Evolutionary conservation across 2,113 vertebrate species (phyloP), one percentile per base, ranked within the genome.

Genomic region (Cyanistes caeruleus): DNA sequence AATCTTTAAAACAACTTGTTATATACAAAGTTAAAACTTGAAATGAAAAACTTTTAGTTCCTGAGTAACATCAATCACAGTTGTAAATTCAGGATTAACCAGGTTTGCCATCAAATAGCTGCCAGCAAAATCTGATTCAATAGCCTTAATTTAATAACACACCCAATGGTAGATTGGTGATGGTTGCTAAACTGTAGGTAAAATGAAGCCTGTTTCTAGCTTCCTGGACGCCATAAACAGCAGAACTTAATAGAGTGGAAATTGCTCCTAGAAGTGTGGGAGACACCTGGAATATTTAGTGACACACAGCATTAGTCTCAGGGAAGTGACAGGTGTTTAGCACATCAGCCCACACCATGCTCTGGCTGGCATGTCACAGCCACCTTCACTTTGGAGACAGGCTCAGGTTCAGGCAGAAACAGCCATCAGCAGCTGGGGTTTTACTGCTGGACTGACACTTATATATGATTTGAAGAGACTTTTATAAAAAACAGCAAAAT

Each of bases 281-380:
- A 74, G 60, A 44, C 0, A 0, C 68, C 55, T 94, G 88, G 56
- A 78, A 68, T 46, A 46, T 59, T 60, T 75, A 49, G 60, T 84
- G 76, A 72, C 88, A 95, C 41, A 81, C 18, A 44, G 27, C 44
- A 65, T 90, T 93, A 83, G 48, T 88, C 30, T 77, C 14, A 23
- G 17, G 64, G 48, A 74, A 74, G 52, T 46, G 72, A 75, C 7
- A 48, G 30, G 63, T 22, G 19, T 17, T 8, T 67, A 74, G 55
- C 15, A 39, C 0, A 0, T 35, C 82, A 65, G n/a, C 16, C 58
- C 77, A 58, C 43, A 11, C 25, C 52, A 30, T 0, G 0, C 28
- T 56, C 31, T 23, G 39, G 46, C 65, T 89, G 65, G 35, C 5
- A 4, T 14, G n/a, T 74, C 74, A 65, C 67, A 93, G 59, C 35